Evolutionary conservation across 2,797 vertebrate species (phyloP), one percentile per base, ranked within the genome.

Genomic region (Pyrocephalus nanus): DNA sequence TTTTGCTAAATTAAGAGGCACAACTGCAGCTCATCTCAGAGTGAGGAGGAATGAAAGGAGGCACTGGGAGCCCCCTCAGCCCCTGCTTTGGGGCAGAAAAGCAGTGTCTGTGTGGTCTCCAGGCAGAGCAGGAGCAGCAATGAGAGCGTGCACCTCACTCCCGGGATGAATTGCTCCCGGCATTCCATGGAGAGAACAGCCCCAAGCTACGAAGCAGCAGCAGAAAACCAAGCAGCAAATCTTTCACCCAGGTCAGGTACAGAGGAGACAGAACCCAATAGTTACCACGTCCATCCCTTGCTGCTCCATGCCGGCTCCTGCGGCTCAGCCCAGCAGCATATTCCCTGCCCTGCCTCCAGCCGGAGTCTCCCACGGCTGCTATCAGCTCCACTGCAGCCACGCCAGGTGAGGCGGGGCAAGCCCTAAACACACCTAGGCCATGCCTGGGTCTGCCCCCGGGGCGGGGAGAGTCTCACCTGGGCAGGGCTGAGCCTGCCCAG

Each of bases 201-300:
- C 83, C 73, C 58, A 6, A 60, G 48, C 42, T 2, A 5, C 0
- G 4, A 8, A 12, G 0, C 50, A 32, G 48, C 45, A 58, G 79
- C 65, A 67, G 36, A 18, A 15, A 79, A 16, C 0, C 51, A 8
- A 75, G 71, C 61, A 48, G 86, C 43, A 9, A 73, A 9, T 3
- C 15, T 25, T 45, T 36, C 62, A 23, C 29, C 15, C 3, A 0
- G 22, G 34, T 12, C 13, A 2, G 34, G 6, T 3, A 5, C 26
- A 36, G 65, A 47, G 36, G 25, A 53, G 29, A 12, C 32, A 36
- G 23, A 55, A 32, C 54, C 45, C 73, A 3, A 34, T 10, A 81
- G 26, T 97, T 96, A 97, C 97, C 96, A 42, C 55, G 0, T 91
- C 96, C 93, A 94, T 96, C 77, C 34, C 61, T 42, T 25, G 65